These are phyloP conservation scores for Gymnarchus niloticus DNA, from an alignment of 2,113 vertebrate genomes.

Conservation along the genomic window DNA sequence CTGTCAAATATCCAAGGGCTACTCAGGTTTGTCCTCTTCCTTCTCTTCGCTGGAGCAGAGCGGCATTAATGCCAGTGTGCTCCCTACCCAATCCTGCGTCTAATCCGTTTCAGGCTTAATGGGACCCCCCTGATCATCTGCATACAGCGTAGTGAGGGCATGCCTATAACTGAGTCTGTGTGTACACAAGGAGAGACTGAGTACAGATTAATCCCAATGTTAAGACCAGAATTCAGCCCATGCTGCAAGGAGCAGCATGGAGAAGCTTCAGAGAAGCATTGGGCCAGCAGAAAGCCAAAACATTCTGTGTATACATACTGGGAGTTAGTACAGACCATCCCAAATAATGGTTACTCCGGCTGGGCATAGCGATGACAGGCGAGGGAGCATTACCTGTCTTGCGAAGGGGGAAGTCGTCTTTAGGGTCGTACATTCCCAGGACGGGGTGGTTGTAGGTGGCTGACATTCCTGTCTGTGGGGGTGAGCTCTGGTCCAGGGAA, in stretches of 20 bases:
- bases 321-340: background rate
- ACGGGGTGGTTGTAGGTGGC: constrained; percentile 83
- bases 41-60: background rate
- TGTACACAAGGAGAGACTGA: background rate
- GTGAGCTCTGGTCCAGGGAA: constrained; percentile 95
- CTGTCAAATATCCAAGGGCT: background rate
- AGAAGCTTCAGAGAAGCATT: background rate
- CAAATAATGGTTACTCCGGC: background rate
- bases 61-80: background rate
- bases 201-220: background rate
- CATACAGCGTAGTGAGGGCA: background rate
- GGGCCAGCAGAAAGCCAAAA: background rate
- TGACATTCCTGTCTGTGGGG: constrained; percentile 81
- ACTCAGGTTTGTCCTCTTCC: background rate
- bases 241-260: background rate
- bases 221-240: background rate
- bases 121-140: too few relatives aligned
- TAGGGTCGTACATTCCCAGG: constrained; percentile 90
- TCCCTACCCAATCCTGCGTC: too few relatives aligned
- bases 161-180: background rate
- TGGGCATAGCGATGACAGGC: background rate
- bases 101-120: too few relatives aligned
- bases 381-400: constrained; percentile 78
- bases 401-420: constrained; percentile 93
- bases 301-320: background rate